These are phyloP conservation scores for Nasonia oneida DNA, from an alignment of 2,888 invertebrate genomes.

Conservation along the genomic window DNA sequence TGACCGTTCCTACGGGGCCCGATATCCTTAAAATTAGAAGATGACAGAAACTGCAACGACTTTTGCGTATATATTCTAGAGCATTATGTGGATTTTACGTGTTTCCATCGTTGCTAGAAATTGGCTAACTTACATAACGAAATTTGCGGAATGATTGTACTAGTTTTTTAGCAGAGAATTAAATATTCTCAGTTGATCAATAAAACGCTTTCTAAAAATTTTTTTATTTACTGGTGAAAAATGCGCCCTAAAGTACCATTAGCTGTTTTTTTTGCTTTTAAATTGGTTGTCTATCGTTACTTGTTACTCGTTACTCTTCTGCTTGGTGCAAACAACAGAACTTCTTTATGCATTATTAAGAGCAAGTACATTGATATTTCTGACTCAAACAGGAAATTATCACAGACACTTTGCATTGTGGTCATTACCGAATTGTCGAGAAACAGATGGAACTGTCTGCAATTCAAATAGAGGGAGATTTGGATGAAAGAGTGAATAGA, in stretches of 20 bases:
- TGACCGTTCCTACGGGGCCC: too few relatives aligned
- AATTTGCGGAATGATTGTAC: slow-evolving; percentile 53
- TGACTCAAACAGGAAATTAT: neutral
- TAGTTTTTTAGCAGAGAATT: slow-evolving; percentile 40
- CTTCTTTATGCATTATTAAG: neutral
- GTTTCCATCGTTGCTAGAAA: slow-evolving; percentile 47
- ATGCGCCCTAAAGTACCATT: slow-evolving; percentile 62
- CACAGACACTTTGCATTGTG: too few relatives aligned
- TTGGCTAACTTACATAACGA: slow-evolving; percentile 55
- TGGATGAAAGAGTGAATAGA: too few relatives aligned
- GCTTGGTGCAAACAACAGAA: neutral
- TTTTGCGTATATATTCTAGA: neutral
- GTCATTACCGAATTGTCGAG: too few relatives aligned
- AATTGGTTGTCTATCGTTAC: slow-evolving; percentile 35
- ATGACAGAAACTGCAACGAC: neutral
- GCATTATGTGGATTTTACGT: neutral
- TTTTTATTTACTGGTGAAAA: slow-evolving; percentile 50
- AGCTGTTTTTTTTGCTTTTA: slow-evolving; percentile 51
- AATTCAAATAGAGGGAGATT: too few relatives aligned
- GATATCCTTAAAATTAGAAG: too few relatives aligned
- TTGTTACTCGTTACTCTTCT: neutral
- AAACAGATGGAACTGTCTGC: too few relatives aligned
- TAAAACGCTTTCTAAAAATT: slow-evolving; percentile 22
- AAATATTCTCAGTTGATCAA: slow-evolving; percentile 24
- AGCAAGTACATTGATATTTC: neutral